These are phyloP conservation scores for Pristionchus arcanus DNA, from an alignment of 2,888 invertebrate species.

Conservation along the genomic window DNA sequence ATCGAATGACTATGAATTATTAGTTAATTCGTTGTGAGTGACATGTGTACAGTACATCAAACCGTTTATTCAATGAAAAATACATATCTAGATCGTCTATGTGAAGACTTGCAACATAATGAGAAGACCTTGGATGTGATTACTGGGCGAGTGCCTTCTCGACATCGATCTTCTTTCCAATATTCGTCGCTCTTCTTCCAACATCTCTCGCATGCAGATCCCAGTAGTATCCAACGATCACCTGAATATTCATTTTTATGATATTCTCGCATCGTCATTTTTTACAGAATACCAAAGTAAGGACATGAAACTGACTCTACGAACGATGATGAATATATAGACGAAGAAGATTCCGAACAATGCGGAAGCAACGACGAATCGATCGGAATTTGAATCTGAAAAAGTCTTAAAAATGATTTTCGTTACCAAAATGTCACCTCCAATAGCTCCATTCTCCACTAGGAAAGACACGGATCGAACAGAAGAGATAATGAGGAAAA, in stretches of 20 bases:
- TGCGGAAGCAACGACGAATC: not conserved
- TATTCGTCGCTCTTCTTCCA: not conserved
- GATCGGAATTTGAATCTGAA: not conserved
- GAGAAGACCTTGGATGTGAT: too few relatives aligned
- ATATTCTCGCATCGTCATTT: not conserved
- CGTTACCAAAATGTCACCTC: too few relatives aligned
- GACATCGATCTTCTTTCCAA: not conserved
- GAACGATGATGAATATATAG: not conserved
- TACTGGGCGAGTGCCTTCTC: not conserved
- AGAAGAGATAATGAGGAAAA: too few relatives aligned
- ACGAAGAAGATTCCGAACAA: not conserved
- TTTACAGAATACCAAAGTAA: not conserved
- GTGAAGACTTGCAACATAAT: too few relatives aligned
- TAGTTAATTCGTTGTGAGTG: too few relatives aligned
- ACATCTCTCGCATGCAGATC: not conserved
- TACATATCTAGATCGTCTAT: too few relatives aligned
- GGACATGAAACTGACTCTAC: not conserved
- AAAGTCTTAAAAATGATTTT: too few relatives aligned
- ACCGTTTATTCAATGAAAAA: too few relatives aligned
- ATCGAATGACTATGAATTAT: too few relatives aligned
- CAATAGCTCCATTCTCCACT: too few relatives aligned
- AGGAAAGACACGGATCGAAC: too few relatives aligned
- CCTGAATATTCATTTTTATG: not conserved
- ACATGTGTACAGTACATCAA: too few relatives aligned
- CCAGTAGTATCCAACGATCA: not conserved